A percentile compares a stretch with the other conserved stretches of the same genome.
phyloP scores from a whole-genome alignment of 2,888 invertebrate genomes.

The Sinhomidia bicolor region DNA sequence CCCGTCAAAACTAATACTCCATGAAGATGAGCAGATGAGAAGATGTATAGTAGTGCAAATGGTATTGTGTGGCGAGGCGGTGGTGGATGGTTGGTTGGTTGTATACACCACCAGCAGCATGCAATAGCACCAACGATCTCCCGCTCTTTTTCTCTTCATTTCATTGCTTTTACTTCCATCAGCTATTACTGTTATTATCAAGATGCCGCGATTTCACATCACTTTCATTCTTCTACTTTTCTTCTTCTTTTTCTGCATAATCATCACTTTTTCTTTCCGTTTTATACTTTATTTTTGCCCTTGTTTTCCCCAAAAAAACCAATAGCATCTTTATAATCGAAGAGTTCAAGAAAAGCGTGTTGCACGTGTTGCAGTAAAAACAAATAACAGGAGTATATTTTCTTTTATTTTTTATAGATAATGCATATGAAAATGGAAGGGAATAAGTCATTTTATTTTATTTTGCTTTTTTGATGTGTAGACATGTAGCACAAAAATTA shows the following conservation, averaged over 20 bases:
- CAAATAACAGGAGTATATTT: too few relatives aligned
- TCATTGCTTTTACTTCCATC: constrained; percentile 2
- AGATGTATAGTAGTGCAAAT: neutral
- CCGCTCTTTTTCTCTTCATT: neutral
- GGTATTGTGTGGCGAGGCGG: neutral
- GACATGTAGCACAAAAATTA: too few relatives aligned
- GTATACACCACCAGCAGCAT: too few relatives aligned
- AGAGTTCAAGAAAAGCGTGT: too few relatives aligned
- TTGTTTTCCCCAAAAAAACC: too few relatives aligned
- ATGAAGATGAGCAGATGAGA: neutral
- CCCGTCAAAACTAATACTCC: constrained; percentile 7
- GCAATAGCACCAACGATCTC: neutral
- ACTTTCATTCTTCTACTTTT: constrained; percentile 30
- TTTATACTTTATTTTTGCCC: neutral
- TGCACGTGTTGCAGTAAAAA: too few relatives aligned
- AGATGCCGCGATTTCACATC: constrained; percentile 28
- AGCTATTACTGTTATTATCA: constrained; percentile 17
- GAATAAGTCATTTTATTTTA: too few relatives aligned
- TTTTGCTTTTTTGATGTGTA: too few relatives aligned
- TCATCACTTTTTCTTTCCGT: constrained; percentile 42
- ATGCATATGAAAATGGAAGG: too few relatives aligned
- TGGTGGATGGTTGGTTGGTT: neutral
- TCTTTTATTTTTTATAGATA: too few relatives aligned
- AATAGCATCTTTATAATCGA: too few relatives aligned
- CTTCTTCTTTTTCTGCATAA: constrained; percentile 40